phyloP scores from a whole-genome alignment of 2,888 invertebrate species.

The Sympetrum striolatum region DNA sequence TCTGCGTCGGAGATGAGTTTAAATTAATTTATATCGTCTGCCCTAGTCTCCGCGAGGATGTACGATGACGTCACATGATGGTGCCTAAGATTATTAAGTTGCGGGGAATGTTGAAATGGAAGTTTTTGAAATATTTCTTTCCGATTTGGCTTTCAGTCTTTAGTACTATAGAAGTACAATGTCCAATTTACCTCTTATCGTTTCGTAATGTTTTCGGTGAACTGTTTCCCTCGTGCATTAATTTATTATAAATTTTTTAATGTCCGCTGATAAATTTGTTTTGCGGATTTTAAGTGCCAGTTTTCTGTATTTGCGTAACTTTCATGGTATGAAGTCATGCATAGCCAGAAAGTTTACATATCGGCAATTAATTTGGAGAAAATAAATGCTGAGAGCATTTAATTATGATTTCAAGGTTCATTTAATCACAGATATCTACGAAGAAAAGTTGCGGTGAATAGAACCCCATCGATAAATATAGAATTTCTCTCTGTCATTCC shows the following conservation, averaged over 20 bases:
- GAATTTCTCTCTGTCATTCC: constrained; percentile 32
- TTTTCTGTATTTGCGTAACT: no score
- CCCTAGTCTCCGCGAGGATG: constrained; percentile 33
- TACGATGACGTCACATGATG: constrained; percentile 33
- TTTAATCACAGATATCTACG: not conserved
- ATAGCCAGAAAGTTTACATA: no score
- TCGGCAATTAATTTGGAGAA: no score
- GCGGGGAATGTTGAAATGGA: not conserved
- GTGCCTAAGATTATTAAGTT: constrained; percentile 3
- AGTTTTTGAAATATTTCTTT: not conserved
- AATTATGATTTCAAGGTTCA: no score
- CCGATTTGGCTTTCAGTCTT: not conserved
- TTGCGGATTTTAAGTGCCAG: no score
- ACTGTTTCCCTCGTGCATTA: not conserved
- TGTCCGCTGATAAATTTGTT: not conserved
- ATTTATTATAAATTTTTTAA: not conserved
- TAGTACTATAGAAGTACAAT: not conserved
- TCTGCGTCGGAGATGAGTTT: not conserved
- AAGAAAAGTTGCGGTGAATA: not conserved
- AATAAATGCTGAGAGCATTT: no score
- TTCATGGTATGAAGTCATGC: not conserved
- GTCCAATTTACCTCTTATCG: not conserved
- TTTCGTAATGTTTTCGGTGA: not conserved
- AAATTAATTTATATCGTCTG: constrained; percentile 36
- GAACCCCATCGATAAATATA: constrained; percentile 27